Evolutionary conservation across 1,140 invertebrate genomes (phyloP), one percentile per base, ranked within the genome.

Genomic region (Psilanteris sp.): DNA sequence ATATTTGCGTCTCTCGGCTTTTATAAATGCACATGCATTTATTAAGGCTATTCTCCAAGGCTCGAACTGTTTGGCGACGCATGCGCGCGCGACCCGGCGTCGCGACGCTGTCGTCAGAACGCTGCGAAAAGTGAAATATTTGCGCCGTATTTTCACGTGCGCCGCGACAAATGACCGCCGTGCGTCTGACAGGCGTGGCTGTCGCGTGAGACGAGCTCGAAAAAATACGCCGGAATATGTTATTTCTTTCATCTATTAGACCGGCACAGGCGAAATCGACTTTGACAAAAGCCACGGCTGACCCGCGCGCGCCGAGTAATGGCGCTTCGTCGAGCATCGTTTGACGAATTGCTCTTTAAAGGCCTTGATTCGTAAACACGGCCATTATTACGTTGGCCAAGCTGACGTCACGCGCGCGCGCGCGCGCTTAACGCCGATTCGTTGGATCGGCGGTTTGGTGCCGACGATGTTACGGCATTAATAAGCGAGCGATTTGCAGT

Each of bases 71-170:
- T 87, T 82, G 74, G 83, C 83, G 82, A 86, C 84, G 85, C 82
- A 87, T 86, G 84, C 64, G 61, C 81, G 78, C 80, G 77, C 84
- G 81, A 85, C 82, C 81, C 80, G 83, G 83, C 84, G 85, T 83
- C 83, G 84, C 84, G 86, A 85, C 86, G 85, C 83, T 87, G 87
- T 88, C 87, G 86, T 87, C 83, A 79, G 81, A 79, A 75, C 61
- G 82, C 75, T 83, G 83, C 84, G 86, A 87, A 86, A 87, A 85
- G 86, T 88, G 86, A 89, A 88, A 89, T 88, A 88, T 89, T 86
- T 70, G 79, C 82, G 79, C 81, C 82, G 85, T 87, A 87, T 88
- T 88, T 88, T 86, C 84, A 86, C 84, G 82, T 85, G 79, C 81
- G 73, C 77, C 64, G 73, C 78, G 85, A 88, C 84, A 87, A 88